Percentiles rank a stretch among this genome's conserved stretches.
phyloP scores from a whole-genome alignment of 2,888 invertebrate genomes.

The Melinaea menophilus region DNA sequence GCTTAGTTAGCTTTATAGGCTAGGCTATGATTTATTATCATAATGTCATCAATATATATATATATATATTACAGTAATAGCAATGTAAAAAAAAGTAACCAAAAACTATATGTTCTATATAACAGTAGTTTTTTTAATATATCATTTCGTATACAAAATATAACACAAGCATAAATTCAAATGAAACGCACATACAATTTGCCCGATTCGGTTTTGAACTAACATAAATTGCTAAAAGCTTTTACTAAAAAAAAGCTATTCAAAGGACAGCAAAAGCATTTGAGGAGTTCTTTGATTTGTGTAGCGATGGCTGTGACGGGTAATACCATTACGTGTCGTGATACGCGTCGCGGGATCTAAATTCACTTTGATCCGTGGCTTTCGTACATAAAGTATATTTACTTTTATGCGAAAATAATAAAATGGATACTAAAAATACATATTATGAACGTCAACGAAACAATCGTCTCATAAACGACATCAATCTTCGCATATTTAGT shows the following conservation, averaged over 20 bases:
- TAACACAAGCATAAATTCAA: neutral
- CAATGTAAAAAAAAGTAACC: too few species aligned
- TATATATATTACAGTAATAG: too few species aligned
- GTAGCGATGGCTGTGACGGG: conserved; percentile 20
- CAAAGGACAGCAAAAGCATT: conserved; percentile 21
- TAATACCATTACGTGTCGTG: conserved; percentile 22
- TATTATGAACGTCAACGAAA: neutral
- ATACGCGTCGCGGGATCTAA: conserved; percentile 7
- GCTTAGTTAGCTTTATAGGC: too few species aligned
- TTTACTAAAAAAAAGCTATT: neutral
- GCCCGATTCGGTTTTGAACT: neutral
- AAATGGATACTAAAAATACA: too few species aligned
- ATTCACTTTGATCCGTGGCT: conserved; percentile 15
- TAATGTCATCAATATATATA: too few species aligned
- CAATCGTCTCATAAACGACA: neutral
- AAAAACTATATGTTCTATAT: too few species aligned
- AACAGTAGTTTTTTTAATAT: neutral
- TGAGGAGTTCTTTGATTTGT: conserved; percentile 21
- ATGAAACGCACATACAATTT: neutral
- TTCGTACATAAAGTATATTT: neutral
- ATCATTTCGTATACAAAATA: neutral
- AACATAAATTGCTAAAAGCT: conserved; percentile 7
- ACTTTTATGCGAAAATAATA: conserved; percentile 7
- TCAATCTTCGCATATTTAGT: neutral
- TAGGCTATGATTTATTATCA: too few species aligned